phyloP scores from a whole-genome alignment of 37 sponge, comb jelly and placozoan genomes.

The Haliclona indistincta region DNA sequence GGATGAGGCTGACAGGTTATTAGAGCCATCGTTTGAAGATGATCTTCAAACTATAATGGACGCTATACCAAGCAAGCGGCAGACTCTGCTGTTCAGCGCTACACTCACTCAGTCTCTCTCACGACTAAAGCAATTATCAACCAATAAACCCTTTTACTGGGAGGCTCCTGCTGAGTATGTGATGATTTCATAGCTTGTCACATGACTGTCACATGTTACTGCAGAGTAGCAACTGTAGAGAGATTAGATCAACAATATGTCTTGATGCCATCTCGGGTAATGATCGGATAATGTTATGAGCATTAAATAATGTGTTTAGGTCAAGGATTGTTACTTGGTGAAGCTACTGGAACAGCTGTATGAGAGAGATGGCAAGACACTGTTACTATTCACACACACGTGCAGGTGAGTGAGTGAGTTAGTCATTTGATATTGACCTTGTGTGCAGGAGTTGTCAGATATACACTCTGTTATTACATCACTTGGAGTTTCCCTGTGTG shows the following conservation, averaged over 20 bases:
- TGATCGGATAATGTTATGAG: too few species aligned
- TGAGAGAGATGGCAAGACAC: conserved; percentile 51
- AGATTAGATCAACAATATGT: conserved; percentile 82
- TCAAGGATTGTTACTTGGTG: conserved; percentile 86
- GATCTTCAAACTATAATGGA: conserved; percentile 85
- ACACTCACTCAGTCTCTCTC: conserved; percentile 86
- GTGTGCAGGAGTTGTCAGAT: conserved; percentile 82
- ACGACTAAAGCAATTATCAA: conserved; percentile 62
- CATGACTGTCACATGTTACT: background rate
- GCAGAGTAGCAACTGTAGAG: conserved; percentile 81
- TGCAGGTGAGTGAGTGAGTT: conserved; percentile 58
- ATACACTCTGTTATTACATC: conserved; percentile 55
- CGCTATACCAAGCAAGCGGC: conserved; percentile 75
- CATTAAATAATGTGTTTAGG: conserved; percentile 19
- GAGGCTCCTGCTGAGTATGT: conserved; percentile 67
- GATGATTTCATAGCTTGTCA: background rate
- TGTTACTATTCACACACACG: conserved; percentile 86
- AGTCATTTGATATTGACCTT: background rate
- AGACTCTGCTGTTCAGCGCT: conserved; percentile 98
- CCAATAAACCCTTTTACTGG: conserved; percentile 72
- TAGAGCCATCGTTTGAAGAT: conserved; percentile 82
- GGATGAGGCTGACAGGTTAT: conserved; percentile 95
- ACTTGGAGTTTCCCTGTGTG: conserved; percentile 80
- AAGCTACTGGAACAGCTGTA: conserved; percentile 58
- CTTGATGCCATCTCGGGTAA: conserved; percentile 80